Base-by-base conservation (phyloP, 2,888 invertebrate species). In the Euzophera pinguis region DNA sequence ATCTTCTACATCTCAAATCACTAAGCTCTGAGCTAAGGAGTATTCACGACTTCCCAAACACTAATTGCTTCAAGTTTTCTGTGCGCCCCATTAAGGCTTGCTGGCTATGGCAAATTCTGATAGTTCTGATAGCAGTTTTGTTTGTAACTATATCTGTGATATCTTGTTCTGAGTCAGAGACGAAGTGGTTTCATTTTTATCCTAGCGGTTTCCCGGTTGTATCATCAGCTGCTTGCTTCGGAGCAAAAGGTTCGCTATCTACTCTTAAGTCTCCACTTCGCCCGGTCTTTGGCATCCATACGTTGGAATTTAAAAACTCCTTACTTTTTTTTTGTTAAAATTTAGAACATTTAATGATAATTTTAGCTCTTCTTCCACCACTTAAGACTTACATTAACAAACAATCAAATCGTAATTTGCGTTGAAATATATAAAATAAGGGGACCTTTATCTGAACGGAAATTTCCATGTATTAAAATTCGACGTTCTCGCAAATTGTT, bases 381-480 rank as follows among this genome's bases (percentile, higher is more conserved):
- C 32, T 32, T 32, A 32, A 10, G 32, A 7, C 4, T 29, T 29
- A 29, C 4, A 7, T 32, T 13, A 32, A 29, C 38, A 49, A 49
- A 38, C 29, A 41, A 41, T 50, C 32, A 14, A 14, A 39, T 39
- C 41, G 49, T 29, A 39, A 50, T 39, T 39, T 29, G 12, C 10
- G 9, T 1, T 14, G 16, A 49, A 39, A 32, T 27, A 41, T 27
- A 38, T 50, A 29, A 50, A 41, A 50, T 32, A 38, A 12, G 17
- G 50, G 29, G 58, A 59, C 59, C 16, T 39, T 50, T 50, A 50
- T 50, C 49, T 22, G 22, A 38, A 13, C 16, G 34, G 32, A 41
- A 67, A 81, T 79, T 73, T 77, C 69, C 78, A 75, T 78, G 67
- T 69, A 81, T 81, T 80, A 78, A 81, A 75, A 81, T 81, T 78